phyloP scores from a whole-genome alignment of 2,888 invertebrate species.

The Synergus umbraculus region DNA sequence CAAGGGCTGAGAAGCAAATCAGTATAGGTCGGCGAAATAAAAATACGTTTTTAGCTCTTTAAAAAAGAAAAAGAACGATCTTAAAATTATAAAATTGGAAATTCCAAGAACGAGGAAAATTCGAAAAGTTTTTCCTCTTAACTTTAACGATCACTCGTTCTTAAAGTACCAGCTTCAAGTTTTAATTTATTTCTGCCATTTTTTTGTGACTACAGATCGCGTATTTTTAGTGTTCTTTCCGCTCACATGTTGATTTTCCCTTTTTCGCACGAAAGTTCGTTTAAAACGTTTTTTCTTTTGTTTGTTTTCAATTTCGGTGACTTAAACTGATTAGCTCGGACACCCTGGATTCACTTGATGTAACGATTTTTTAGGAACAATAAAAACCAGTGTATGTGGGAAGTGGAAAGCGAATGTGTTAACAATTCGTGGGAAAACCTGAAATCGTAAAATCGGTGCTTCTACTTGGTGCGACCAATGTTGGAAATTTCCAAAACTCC shows the following conservation, averaged over 20 bases:
- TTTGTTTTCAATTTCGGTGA: background rate
- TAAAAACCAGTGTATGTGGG: constrained; percentile 20
- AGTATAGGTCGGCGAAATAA: constrained; percentile 30
- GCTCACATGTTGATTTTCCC: background rate
- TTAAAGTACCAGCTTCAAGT: background rate
- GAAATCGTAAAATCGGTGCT: constrained; percentile 23
- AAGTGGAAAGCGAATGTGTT: constrained; percentile 13
- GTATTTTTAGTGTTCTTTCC: background rate
- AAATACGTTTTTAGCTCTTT: background rate
- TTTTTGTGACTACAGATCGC: background rate
- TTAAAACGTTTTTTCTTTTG: background rate
- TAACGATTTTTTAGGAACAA: background rate
- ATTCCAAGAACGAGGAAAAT: constrained; percentile 3
- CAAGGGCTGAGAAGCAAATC: constrained; percentile 31
- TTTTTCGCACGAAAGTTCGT: background rate
- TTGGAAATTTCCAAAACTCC: background rate
- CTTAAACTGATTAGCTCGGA: constrained; percentile 27
- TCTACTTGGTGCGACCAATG: constrained; percentile 27
- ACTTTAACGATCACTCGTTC: background rate
- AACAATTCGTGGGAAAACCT: constrained; percentile 7
- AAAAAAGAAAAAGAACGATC: background rate
- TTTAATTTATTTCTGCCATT: background rate
- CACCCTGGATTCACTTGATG: background rate
- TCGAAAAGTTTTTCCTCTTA: background rate
- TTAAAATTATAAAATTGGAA: background rate